Evolutionary conservation across 1,140 invertebrate species (phyloP), one percentile per base, ranked within the genome.

Genomic region (Micrasema longulum): DNA sequence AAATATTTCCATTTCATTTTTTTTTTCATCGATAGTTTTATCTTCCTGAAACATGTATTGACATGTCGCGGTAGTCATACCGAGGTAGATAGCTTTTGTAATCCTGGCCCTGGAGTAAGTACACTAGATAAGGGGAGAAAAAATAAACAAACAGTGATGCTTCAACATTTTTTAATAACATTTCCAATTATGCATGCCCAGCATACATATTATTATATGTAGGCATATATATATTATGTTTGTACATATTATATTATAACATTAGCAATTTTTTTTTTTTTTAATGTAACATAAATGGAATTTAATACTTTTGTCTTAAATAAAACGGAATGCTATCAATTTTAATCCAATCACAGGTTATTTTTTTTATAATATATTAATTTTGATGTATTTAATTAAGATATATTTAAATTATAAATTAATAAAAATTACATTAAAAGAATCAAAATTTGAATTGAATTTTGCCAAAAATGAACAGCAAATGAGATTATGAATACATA

Each of bases 291-390:
- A 20, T 60, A 60, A 38, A 38, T 60, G 55, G 55, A 60, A 60
- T 60, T 41, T 41, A 41, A 43, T 60, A 38, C 2, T 18, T 38
- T 60, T 60, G 31, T 60, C 23, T 20, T 36, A 60, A 41, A 16
- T 18, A 63, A n/a, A 47, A 63, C 60, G 60, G 60, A 63, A 63
- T 63, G 60, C 43, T n/a, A 45, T 14, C 43, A 45, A 4, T 63
- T 60, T 60, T 60, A 20, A 36, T 63, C 22, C 36, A 62, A 62
- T 62, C 20, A 62, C 60, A 47, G 31, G 11, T 45, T 20, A 60
- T 38, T 60, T 12, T 26, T 26, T 1, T 26, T 47, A 26, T 22
- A 1, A 53, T 26, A 11, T 11, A 52, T 22, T 12, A 23, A 7
- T 22, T n/a, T n/a, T n/a, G n/a, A n/a, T n/a, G n/a, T n/a, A n/a